Evolutionary conservation across 2,888 invertebrate species (phyloP), one percentile per base, ranked within the genome.

Genomic region (Spodoptera littoralis): DNA sequence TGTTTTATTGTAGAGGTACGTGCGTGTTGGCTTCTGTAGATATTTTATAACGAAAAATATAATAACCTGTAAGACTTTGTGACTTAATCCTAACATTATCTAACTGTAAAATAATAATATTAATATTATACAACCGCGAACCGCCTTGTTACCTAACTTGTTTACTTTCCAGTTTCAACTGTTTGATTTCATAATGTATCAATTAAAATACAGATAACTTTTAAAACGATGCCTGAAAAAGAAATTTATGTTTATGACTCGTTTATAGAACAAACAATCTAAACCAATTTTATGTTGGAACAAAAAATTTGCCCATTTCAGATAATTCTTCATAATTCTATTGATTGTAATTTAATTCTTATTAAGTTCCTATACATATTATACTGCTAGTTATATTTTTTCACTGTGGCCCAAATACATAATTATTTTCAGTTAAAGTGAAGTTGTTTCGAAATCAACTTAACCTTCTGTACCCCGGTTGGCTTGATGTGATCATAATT

Each of bases 391-490:
- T 80, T 79, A 67, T 77, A 77, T 11, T 84, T 88, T 88, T 90
- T 85, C 83, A 84, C 86, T 79, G 88, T 89, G 90, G 83, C 91
- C 92, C 86, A 90, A 87, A 90, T 92, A 87, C 80, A 88, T 91
- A 89, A 89, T 84, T 84, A 85, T 86, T 81, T 84, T 85, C 80
- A 75, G 81, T 86, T 88, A 86, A 88, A 88, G 84, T 84, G 85
- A 79, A 83, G 80, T 73, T 77, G 83, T 92, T 91, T 91, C 90
- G 90, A 90, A 89, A 92, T 83, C 72, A 62, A 80, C 75, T 69
- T 81, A 87, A 88, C 92, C 92, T 92, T 92, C 89, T 86, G 77
- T 85, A 83, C 85, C 80, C 79, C 76, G 82, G 74, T 81, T 77
- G 71, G 83, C 73, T 84, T 83, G 76, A 79, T 84, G 76, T 82